Conservation (phyloP, 2,113 vertebrate genomes). For the Lethenteron reissneri region DNA sequence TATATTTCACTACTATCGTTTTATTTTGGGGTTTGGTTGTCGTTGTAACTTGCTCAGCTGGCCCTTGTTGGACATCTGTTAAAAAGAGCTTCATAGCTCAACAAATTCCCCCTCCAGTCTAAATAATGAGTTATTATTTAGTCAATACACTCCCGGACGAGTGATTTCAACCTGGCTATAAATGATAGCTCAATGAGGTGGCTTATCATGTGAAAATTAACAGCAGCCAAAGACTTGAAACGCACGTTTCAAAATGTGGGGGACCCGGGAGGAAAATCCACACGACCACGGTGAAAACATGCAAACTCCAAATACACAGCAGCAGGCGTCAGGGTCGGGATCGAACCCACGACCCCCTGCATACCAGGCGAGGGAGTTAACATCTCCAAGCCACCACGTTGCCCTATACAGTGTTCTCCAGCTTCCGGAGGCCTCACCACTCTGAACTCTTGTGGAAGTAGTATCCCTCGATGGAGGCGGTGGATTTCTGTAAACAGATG, state of each 20-base stretch:
- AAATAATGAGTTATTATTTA: no score
- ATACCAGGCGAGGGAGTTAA: neutral
- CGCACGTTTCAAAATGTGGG: neutral
- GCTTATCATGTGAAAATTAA: no score
- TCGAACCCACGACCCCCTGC: neutral
- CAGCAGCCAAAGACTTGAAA: no score
- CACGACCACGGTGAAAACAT: neutral
- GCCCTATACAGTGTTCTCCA: neutral
- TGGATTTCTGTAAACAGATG: conserved; percentile 98
- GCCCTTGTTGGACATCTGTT: no score
- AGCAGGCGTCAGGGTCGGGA: neutral
- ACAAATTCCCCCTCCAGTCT: no score
- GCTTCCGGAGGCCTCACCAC: conserved; percentile 42
- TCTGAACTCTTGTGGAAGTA: conserved; percentile 96
- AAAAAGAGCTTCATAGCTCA: no score
- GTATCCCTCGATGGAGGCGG: conserved; percentile 87
- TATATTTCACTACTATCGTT: no score
- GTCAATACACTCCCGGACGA: no score
- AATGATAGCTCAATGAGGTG: no score
- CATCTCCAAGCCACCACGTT: neutral
- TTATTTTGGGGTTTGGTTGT: no score
- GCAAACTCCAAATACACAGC: neutral
- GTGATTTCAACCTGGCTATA: no score
- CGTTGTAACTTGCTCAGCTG: no score
- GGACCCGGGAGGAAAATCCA: neutral